Evolutionary conservation across 2,797 vertebrate species (phyloP).

Genomic region (Diceros bicornis): DNA sequence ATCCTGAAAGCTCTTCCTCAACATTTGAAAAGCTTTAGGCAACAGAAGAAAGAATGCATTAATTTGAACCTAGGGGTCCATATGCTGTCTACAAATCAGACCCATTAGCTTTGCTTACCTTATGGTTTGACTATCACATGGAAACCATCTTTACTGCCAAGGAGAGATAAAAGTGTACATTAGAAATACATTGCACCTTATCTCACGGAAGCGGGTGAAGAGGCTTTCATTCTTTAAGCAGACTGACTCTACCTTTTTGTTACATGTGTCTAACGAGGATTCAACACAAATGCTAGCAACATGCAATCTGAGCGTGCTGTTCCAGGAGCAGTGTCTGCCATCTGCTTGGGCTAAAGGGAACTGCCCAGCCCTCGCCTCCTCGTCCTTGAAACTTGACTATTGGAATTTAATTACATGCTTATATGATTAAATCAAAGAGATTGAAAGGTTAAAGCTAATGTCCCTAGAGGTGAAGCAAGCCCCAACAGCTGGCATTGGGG

Average conservation of each 20-base stretch:
- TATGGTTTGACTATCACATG: conserved; percentile 83
- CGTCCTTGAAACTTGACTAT: conserved; percentile 76
- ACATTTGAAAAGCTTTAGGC: conserved; percentile 76
- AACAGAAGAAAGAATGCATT: conserved; percentile 82
- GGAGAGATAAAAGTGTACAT: conserved; percentile 81
- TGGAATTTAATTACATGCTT: conserved; percentile 81
- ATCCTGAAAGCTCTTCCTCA: conserved; percentile 80
- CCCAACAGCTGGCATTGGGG: conserved; percentile 66
- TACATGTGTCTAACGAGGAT: conserved; percentile 65
- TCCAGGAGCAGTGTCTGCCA: conserved; percentile 68
- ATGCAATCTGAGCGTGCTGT: conserved; percentile 61
- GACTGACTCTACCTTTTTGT: conserved; percentile 61
- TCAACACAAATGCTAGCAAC: conserved; percentile 11
- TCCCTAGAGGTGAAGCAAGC: conserved; percentile 67
- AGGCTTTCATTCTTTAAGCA: conserved; percentile 64
- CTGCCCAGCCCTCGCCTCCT: conserved; percentile 19
- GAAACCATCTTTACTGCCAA: conserved; percentile 81
- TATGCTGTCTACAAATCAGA: conserved; percentile 87
- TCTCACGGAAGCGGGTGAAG: conserved; percentile 80
- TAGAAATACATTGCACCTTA: conserved; percentile 81
- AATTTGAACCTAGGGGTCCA: conserved; percentile 80
- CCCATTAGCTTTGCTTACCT: conserved; percentile 86
- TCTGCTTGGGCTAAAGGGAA: conserved; percentile 77
- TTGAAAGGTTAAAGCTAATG: conserved; percentile 76
- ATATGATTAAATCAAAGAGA: conserved; percentile 82